Evolutionary conservation across 2,888 invertebrate genomes (phyloP).

Genomic region (Stenodema calcarata): DNA sequence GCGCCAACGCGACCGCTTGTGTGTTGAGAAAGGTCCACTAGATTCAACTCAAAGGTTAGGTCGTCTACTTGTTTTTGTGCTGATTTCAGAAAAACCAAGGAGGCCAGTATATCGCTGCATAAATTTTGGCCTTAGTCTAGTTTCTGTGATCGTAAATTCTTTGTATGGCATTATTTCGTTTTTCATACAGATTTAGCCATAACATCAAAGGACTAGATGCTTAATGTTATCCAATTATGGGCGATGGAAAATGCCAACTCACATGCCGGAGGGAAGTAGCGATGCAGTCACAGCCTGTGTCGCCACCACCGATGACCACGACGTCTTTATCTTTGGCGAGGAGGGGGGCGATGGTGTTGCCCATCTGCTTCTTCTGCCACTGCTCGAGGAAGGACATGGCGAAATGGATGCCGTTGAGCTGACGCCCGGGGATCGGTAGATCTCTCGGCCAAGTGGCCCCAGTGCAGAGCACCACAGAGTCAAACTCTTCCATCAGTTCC

Average conservation of each 20-base stretch:
- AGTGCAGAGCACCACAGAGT: conserved; percentile 87
- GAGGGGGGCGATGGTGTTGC: conserved; percentile 68
- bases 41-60: no score
- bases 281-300: conserved; percentile 97
- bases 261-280: conserved; percentile 89
- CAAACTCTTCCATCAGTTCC: conserved; percentile 68
- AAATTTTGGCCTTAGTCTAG: no score
- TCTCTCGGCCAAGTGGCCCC: conserved; percentile 98
- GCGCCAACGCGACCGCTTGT: no score
- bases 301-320: conserved; percentile 88
- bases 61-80: no score
- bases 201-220: no score
- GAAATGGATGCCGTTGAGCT: conserved; percentile 92
- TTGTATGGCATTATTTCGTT: no score
- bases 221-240: no score
- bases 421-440: conserved; percentile 81
- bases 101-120: no score
- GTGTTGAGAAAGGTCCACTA: no score
- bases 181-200: no score
- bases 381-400: conserved; percentile 97
- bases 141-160: no score
- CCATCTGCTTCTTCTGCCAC: conserved; percentile 94
- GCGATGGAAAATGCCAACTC: conserved; percentile 53
- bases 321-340: conserved; percentile 93
- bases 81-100: no score